Evolutionary conservation across 2,888 invertebrate genomes (phyloP), one percentile per base, ranked within the genome.

Genomic region (Oligia fasciuncula): DNA sequence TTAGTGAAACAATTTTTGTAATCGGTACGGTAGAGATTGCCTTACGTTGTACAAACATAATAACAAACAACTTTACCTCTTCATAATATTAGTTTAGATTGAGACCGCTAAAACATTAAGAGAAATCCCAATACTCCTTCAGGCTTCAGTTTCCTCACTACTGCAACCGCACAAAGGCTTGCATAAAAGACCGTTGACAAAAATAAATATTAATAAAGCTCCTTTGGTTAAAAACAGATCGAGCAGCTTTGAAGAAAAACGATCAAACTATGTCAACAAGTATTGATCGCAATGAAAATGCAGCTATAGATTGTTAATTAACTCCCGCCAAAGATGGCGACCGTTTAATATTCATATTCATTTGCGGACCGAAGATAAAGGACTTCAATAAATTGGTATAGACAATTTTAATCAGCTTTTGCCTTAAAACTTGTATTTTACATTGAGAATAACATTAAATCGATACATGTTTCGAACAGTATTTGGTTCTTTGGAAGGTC

Each of bases 271-370:
- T 79, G 60, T 72, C 70, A 74, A 74, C 57, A 83, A 67, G 65
- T 68, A 76, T 62, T 46, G 60, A 65, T 35, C 65, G 23, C 43
- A 82, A 79, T 79, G 68, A 65, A 79, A 85, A 74, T 79, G 63
- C 85, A 74, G 79, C 71, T 65, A 79, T 43, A 79, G 63, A 63
- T 76, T 73, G 51, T 76, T 82, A 66, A 85, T 79, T 79, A 79
- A 76, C 6, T 81, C 46, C 63, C 69, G 62, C 69, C 75, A 40
- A 73, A 74, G 76, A 49, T 8, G 67, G 67, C 51, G 57, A 62
- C 29, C 60, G 51, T 67, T 79, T 57, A 65, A 73, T 76, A 79
- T 83, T 84, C 70, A 79, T 78, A 69, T 76, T 67, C 40, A 66
- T 70, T 78, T 60, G 66, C 49, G 60, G 40, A 73, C 40, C 4